Percentiles rank a stretch among this genome's conserved stretches.
phyloP scores from a whole-genome alignment of 2,888 invertebrate genomes.

The Cerceris ruficornis region DNA sequence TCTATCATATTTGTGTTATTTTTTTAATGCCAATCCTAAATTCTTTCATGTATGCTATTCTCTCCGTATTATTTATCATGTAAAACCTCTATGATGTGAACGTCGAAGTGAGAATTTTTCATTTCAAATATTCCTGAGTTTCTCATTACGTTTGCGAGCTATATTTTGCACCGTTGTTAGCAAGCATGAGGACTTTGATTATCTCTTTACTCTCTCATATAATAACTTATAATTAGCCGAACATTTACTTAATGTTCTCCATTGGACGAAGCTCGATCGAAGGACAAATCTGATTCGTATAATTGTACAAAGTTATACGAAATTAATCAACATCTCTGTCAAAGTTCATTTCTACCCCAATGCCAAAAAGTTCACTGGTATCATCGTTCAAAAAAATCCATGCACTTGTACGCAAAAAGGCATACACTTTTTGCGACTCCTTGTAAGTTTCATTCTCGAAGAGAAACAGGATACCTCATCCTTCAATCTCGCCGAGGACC shows the following conservation, averaged over 20 bases:
- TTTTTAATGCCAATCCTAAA: background rate
- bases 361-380: background rate
- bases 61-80: background rate
- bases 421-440: background rate
- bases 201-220: conserved; percentile 1
- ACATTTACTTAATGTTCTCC: background rate
- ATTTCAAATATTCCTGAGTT: conserved; percentile 50
- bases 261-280: conserved; percentile 5
- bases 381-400: background rate
- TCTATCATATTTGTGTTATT: background rate
- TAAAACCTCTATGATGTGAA: conserved; percentile 13
- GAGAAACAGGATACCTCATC: background rate
- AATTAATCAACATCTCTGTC: too few species aligned
- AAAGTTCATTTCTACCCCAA: background rate
- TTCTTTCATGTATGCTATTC: background rate
- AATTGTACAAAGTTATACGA: background rate
- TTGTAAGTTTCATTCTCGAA: background rate
- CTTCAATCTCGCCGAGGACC: conserved; percentile 43
- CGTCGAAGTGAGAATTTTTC: conserved; percentile 47
- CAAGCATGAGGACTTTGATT: conserved; percentile 27
- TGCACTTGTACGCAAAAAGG: too few species aligned
- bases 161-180: background rate
- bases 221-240: conserved; percentile 8
- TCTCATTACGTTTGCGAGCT: background rate
- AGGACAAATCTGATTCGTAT: background rate